Percentiles rank a stretch among this genome's conserved stretches.
These are phyloP conservation scores for Carassius gibelio DNA, from an alignment of 2,113 vertebrate genomes.

Conservation along the genomic window DNA sequence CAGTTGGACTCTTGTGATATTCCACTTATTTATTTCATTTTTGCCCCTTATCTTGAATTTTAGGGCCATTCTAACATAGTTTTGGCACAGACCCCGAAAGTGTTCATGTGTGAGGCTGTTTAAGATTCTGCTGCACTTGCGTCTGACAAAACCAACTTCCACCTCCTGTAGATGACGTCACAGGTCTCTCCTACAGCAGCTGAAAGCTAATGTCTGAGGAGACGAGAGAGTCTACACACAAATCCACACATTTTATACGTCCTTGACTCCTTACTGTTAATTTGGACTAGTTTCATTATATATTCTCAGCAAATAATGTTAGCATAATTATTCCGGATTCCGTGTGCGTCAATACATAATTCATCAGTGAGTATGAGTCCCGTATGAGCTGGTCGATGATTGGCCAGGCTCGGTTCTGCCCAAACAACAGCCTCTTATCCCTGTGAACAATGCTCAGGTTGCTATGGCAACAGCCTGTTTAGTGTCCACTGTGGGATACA, in stretches of 20 bases:
- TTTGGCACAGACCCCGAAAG: neutral
- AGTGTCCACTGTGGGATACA: constrained; percentile 29
- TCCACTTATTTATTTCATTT: too few relatives aligned
- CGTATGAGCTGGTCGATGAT: neutral
- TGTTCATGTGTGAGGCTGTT: neutral
- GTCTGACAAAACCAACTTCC: constrained; percentile 7
- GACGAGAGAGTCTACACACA: neutral
- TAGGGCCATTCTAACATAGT: neutral
- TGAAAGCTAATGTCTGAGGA: constrained; percentile 17
- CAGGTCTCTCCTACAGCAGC: neutral
- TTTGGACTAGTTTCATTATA: neutral
- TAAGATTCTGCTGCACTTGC: constrained; percentile 12
- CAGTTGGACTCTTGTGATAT: too few relatives aligned
- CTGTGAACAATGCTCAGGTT: constrained; percentile 25
- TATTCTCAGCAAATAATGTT: neutral
- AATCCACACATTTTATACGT: neutral
- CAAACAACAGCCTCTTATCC: constrained; percentile 7
- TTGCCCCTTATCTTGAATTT: too few relatives aligned
- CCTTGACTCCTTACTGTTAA: neutral
- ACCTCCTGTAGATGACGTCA: constrained; percentile 16
- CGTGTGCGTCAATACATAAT: neutral
- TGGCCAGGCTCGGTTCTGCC: neutral
- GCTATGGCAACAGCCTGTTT: constrained; percentile 43
- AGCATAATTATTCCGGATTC: neutral
- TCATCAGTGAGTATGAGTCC: neutral